phyloP scores from a whole-genome alignment of 2,797 vertebrate species.

The Pithecia hirsuta region DNA sequence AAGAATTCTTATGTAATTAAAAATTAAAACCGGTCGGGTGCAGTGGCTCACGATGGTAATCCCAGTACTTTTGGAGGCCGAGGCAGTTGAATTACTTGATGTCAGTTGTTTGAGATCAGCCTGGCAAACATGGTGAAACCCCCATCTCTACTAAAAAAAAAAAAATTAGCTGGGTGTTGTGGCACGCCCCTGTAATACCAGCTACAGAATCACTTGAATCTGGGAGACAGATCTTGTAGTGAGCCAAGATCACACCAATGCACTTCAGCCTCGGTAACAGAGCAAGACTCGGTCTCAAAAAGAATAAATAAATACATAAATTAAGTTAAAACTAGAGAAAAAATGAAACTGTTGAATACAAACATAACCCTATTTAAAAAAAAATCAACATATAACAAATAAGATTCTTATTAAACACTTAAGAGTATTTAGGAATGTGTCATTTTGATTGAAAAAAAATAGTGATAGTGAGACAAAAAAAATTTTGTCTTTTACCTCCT shows the following conservation, averaged over 20 bases:
- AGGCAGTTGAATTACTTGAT: background rate
- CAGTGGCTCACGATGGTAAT: background rate
- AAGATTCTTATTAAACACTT: background rate
- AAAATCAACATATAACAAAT: background rate
- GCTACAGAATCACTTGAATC: background rate
- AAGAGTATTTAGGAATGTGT: background rate
- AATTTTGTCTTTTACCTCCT: background rate
- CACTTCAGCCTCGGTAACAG: background rate
- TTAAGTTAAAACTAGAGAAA: background rate
- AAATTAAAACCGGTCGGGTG: background rate
- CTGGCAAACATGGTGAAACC: background rate
- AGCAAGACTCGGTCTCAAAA: background rate
- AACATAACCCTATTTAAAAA: fast-evolving
- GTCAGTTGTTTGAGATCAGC: background rate
- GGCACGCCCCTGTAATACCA: background rate
- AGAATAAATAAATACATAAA: background rate
- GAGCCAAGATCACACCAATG: background rate
- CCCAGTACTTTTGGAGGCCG: background rate
- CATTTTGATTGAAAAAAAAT: background rate
- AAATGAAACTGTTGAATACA: background rate
- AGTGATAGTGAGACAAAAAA: background rate
- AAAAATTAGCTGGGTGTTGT: background rate
- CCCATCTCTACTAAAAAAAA: background rate
- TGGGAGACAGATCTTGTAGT: background rate
- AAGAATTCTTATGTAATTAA: background rate